Evolutionary conservation across 2,888 invertebrate species (phyloP), one percentile per base, ranked within the genome.

Genomic region (Adineta ricciae): DNA sequence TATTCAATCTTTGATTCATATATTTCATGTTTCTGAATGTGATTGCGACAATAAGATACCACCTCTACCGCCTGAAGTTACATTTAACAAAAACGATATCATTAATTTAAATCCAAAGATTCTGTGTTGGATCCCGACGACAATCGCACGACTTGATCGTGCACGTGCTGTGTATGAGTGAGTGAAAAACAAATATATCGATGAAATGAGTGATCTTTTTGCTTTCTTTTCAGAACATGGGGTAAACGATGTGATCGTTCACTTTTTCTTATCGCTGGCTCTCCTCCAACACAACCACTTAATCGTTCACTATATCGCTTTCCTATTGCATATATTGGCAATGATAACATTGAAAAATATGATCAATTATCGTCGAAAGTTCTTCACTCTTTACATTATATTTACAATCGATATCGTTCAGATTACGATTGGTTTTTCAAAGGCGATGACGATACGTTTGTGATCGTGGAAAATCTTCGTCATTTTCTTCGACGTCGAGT

Each of bases 351-450:
- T 5, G 73, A 73, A 41, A 38, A 73, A 73, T 41, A 73, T 41
- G 38, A 73, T 38, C 0, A 24, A 24, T 41, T 73, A 41, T 38
- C 38, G 9, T 24, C 36, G 38, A 73, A 73, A 73, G 19, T 16
- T 73, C 21, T 73, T 21, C 73, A 21, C 24, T 73, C 73, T 21
- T 73, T 73, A 73, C 73, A 38, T 14, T 27, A 73, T 27, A 38
- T 73, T 19, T 73, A 73, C 21, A 24, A 73, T 21, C 27, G 27
- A 24, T 73, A 73, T 73, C 4, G 21, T 19, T 7, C 1, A 21
- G 36, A 38, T 38, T 73, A 73, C 38, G 73, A 73, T 73, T 73
- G 73, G 73, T 73, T 73, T 73, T 73, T 73, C 24, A 73, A 73
- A 73, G 41, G 38, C 24, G 73, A 73, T 24, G 73, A 73, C 9